Evolutionary conservation across 2,113 vertebrate genomes (phyloP).

Genomic region (Epinephelus moara): DNA sequence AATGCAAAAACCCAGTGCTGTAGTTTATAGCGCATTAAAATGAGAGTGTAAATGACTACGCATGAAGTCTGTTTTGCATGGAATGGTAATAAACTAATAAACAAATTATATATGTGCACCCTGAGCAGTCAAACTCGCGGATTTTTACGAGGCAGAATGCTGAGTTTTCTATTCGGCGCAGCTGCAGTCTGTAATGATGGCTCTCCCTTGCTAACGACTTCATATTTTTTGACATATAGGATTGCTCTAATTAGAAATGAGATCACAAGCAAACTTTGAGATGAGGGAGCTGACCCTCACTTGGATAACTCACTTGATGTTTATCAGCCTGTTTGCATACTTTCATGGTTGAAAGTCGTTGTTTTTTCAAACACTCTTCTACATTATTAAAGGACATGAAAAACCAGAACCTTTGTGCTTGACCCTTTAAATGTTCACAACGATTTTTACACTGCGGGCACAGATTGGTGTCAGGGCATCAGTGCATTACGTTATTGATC

Average conservation of each 20-base stretch:
- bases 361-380: background rate
- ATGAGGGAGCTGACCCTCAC: slow-evolving; percentile 7
- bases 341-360: slow-evolving; percentile 17
- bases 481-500: background rate
- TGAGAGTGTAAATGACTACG: background rate
- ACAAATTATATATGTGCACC: background rate
- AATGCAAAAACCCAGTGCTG: background rate
- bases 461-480: slow-evolving; percentile 25
- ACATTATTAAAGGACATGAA: background rate
- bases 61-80: background rate
- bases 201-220: background rate
- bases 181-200: background rate
- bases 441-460: background rate
- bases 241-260: slow-evolving; percentile 29
- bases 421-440: slow-evolving; percentile 2
- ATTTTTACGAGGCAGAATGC: background rate
- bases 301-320: slow-evolving; percentile 5
- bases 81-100: background rate
- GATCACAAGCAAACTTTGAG: slow-evolving; percentile 4
- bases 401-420: background rate
- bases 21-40: slow-evolving; percentile 19
- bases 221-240: background rate
- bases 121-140: background rate
- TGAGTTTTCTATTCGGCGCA: background rate
- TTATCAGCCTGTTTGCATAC: slow-evolving; percentile 21